A percentile compares a stretch with the other conserved stretches of the same genome.
Evolutionary conservation across 2,888 invertebrate species (phyloP).

Genomic region (Dione vanillae): DNA sequence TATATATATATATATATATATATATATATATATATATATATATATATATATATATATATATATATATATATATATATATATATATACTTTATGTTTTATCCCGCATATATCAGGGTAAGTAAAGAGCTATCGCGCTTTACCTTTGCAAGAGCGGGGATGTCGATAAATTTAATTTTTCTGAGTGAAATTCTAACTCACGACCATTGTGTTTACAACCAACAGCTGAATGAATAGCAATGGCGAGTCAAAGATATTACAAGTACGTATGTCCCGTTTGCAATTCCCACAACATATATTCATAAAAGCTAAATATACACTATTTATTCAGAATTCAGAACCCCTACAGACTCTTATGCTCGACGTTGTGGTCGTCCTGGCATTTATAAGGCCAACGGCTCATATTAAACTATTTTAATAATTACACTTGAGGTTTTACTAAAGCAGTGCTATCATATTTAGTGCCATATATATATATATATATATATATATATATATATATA

Average conservation of each 20-base stretch:
- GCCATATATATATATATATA: background rate
- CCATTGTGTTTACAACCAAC: no score
- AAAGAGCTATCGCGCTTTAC: no score
- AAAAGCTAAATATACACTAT: background rate
- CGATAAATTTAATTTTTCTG: no score
- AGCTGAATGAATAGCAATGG: background rate
- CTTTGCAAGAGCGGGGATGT: no score
- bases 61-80: no score
- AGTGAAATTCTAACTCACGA: no score
- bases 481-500: no score
- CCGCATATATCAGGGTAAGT: no score
- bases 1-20: no score
- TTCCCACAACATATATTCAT: conserved; percentile 9
- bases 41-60: no score
- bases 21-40: no score
- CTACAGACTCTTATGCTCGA: conserved; percentile 14
- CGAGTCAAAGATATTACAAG: background rate
- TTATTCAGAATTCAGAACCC: conserved; percentile 11
- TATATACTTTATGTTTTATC: no score
- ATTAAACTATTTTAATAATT: conserved; percentile 30
- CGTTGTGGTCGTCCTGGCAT: conserved; percentile 28
- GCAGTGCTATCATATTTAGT: background rate
- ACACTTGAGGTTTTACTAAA: conserved; percentile 4
- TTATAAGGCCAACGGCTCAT: conserved; percentile 27
- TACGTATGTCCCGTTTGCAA: background rate